A percentile compares a stretch with the other conserved stretches of the same genome.
phyloP scores from a whole-genome alignment of 1,140 invertebrate species.

The Harpegnathos saltator region DNA sequence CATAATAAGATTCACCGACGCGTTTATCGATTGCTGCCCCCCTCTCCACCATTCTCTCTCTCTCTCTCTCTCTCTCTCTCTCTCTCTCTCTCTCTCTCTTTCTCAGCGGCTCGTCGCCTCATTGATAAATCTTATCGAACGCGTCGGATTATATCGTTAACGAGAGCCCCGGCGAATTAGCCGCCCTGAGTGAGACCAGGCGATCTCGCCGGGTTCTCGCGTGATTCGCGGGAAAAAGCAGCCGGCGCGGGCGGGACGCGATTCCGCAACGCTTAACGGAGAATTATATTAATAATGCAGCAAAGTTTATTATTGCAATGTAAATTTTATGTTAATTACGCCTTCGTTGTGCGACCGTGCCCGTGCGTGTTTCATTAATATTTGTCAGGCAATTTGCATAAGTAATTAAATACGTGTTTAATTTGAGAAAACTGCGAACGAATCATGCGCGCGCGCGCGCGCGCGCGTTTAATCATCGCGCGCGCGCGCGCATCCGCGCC shows the following conservation, averaged over 20 bases:
- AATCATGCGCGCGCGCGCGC: too few relatives aligned
- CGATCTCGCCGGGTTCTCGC: too few relatives aligned
- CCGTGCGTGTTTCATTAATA: not conserved
- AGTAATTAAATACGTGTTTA: constrained; percentile 15
- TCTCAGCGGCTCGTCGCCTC: too few relatives aligned
- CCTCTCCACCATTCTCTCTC: not conserved
- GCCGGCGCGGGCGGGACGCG: not conserved
- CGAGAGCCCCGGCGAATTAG: too few relatives aligned
- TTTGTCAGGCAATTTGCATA: constrained; percentile 4
- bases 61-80: not conserved
- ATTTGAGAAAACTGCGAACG: not conserved
- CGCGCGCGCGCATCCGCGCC: too few relatives aligned
- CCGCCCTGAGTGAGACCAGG: too few relatives aligned
- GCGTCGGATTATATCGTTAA: constrained; percentile 31
- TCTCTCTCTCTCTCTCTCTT: not conserved
- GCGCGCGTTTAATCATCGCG: not conserved
- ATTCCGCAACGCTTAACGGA: not conserved
- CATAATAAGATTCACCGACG: constrained; percentile 44
- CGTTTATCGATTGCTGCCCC: constrained; percentile 7
- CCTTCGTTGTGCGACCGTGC: not conserved
- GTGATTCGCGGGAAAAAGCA: constrained; percentile 14
- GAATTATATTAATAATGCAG: constrained; percentile 10
- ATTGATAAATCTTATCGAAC: constrained; percentile 35
- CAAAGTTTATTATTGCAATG: not conserved
- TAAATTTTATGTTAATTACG: constrained; percentile 11